Conservation (phyloP, 1,140 invertebrate genomes). For the Capitella teleta region DNA sequence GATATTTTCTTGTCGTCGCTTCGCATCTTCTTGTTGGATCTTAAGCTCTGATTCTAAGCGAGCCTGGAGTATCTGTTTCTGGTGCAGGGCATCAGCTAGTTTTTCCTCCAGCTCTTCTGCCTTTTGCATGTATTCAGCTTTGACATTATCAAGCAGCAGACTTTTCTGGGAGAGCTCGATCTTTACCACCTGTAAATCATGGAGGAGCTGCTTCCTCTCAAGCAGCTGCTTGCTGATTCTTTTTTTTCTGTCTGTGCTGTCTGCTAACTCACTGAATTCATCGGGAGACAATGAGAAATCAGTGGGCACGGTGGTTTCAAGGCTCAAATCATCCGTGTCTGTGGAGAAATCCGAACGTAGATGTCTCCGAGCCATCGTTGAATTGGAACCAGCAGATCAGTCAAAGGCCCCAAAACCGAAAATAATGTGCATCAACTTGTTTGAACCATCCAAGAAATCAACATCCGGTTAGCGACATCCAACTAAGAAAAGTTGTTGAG, state of each 20-base stretch:
- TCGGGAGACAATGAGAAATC: conserved; percentile 16
- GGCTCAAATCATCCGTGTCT: conserved; percentile 15
- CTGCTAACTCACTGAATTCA: background rate
- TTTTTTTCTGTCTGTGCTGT: conserved; percentile 5
- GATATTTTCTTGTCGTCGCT: conserved; percentile 30
- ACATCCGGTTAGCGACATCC: too few species aligned
- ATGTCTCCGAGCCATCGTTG: too few species aligned
- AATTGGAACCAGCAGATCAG: too few species aligned
- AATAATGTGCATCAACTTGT: too few species aligned
- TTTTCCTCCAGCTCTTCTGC: conserved; percentile 40
- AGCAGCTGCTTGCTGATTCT: conserved; percentile 14
- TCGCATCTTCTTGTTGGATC: conserved; percentile 36
- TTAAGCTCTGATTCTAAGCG: conserved; percentile 34
- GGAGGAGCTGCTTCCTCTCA: conserved; percentile 37
- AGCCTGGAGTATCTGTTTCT: conserved; percentile 38
- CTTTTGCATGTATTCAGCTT: conserved; percentile 32
- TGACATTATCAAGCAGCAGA: conserved; percentile 14
- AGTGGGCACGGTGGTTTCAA: conserved; percentile 16
- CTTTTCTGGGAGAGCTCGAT: conserved; percentile 40
- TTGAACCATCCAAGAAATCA: too few species aligned
- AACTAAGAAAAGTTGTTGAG: too few species aligned
- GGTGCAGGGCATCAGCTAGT: conserved; percentile 35
- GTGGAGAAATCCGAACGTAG: too few species aligned
- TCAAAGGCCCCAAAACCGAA: too few species aligned
- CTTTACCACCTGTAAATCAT: conserved; percentile 40